Base-by-base conservation (phyloP, 1,140 invertebrate genomes). In the Cataglyphis hispanica region DNA sequence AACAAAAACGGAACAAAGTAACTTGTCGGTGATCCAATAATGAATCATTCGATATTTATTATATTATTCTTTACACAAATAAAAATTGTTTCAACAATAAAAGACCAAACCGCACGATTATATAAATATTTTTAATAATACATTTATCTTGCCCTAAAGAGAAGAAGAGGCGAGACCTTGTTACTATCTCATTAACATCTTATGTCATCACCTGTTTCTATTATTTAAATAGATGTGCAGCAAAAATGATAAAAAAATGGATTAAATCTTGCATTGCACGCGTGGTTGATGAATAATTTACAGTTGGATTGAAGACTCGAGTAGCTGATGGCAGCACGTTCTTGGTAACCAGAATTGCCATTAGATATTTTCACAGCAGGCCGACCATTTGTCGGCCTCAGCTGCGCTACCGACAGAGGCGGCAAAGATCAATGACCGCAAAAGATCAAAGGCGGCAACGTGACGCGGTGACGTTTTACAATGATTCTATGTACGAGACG, bases 301-400 rank as follows among this genome's bases (percentile, higher is more conserved):
- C 75, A 34, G 31, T 50, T 50, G 16, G 46, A 5, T 34, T 0
- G 43, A 31, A 66, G 25, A 64, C 2, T 16, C 11, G 6, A 61
- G 19, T 50, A 78, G 11, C 19, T 66, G 66, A n/a, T 78, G 84
- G 86, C 75, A 87, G 70, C 86, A 87, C 84, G 2, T 11, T 74
- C 74, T 58, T 50, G 61, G 34, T 5, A 3, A 3, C 6, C 11
- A 69, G 37, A 6, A 22, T 50, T 50, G 46, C 4, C 46, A 50
- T 2, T 2, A 22, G 22, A 10, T 58, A 58, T 34, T 53, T n/a
- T 13, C 27, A 27, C n/a, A 60, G 10, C 84, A 53, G 25, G 40
- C 19, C 34, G 58, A 31, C 64, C 50, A 60, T 34, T 46, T 58
- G 34, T 19, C n/a, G 63, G 46, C 40, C 31, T 66, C 13, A 66